Conservation (phyloP, 2,113 vertebrate species). For the Lasiurus borealis region DNA sequence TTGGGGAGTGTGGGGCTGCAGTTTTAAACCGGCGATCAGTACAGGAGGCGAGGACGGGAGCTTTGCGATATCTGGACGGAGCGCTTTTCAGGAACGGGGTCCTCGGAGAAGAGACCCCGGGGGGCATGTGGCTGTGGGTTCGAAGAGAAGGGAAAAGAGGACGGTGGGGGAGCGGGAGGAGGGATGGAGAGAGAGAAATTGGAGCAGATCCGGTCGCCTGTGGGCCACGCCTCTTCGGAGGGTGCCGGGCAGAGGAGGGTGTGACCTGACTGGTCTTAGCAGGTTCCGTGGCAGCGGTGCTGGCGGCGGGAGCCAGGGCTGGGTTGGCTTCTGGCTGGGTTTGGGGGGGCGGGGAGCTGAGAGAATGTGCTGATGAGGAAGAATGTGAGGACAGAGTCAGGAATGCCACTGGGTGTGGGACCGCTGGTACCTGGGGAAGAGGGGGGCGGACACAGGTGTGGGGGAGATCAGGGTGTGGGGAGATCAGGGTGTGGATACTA, state of each 20-base stretch:
- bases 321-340: not conserved
- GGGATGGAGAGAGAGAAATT: not conserved
- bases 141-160: not conserved
- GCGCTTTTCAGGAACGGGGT: too few relatives aligned
- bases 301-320: too few relatives aligned
- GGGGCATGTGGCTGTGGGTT: not conserved
- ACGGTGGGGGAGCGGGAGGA: not conserved
- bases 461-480: too few relatives aligned
- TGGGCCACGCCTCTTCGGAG: not conserved
- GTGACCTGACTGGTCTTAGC: not conserved
- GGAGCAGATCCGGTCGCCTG: not conserved
- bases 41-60: not conserved
- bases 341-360: not conserved
- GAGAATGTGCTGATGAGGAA: not conserved
- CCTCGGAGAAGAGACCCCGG: not conserved
- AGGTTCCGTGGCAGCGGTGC: not conserved
- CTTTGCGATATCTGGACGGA: not conserved
- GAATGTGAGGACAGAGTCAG: not conserved
- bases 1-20: not conserved
- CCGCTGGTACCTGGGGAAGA: not conserved
- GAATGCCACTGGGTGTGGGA: not conserved
- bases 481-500: not conserved
- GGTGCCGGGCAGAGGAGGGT: not conserved
- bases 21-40: not conserved
- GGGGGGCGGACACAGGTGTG: too few relatives aligned